These are phyloP conservation scores for Sandelia bainsii DNA, from an alignment of 2,797 vertebrate species.

Conservation along the genomic window DNA sequence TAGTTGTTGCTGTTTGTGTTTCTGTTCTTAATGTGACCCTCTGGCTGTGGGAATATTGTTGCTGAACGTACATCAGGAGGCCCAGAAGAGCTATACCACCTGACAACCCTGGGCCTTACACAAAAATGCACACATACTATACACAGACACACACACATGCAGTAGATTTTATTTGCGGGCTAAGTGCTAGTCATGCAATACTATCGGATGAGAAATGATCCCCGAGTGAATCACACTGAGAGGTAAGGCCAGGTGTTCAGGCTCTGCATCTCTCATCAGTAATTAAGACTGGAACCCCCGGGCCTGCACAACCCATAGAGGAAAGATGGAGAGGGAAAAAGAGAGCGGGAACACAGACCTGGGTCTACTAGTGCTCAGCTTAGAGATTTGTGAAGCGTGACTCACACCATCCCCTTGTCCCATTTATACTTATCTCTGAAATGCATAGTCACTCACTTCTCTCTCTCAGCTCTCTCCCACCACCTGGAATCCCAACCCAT, in stretches of 20 bases:
- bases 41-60: constrained; percentile 13
- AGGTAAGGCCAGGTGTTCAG: constrained; percentile 73
- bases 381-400: constrained; percentile 49
- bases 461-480: background rate
- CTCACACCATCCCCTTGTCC: constrained; percentile 49
- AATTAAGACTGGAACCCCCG: constrained; percentile 73
- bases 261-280: constrained; percentile 71
- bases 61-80: constrained; percentile 23
- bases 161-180: constrained; percentile 28
- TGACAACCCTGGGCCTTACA: constrained; percentile 27
- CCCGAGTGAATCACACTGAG: constrained; percentile 60
- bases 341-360: constrained; percentile 13
- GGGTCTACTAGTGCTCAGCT: constrained; percentile 32
- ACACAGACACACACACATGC: constrained; percentile 11
- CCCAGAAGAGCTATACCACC: constrained; percentile 41
- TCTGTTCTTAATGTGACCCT: constrained; percentile 6
- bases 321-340: constrained; percentile 25
- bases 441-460: constrained; percentile 38
- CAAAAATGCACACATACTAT: background rate
- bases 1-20: constrained; percentile 3
- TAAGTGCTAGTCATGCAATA: constrained; percentile 35
- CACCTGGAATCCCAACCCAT: background rate
- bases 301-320: constrained; percentile 58
- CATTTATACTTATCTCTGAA: constrained; percentile 50
- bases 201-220: constrained; percentile 55